A percentile compares a stretch with the other conserved stretches of the same genome.
These are phyloP conservation scores for Drosophila subsilvestris DNA, from an alignment of 2,888 invertebrate genomes.

Conservation along the genomic window DNA sequence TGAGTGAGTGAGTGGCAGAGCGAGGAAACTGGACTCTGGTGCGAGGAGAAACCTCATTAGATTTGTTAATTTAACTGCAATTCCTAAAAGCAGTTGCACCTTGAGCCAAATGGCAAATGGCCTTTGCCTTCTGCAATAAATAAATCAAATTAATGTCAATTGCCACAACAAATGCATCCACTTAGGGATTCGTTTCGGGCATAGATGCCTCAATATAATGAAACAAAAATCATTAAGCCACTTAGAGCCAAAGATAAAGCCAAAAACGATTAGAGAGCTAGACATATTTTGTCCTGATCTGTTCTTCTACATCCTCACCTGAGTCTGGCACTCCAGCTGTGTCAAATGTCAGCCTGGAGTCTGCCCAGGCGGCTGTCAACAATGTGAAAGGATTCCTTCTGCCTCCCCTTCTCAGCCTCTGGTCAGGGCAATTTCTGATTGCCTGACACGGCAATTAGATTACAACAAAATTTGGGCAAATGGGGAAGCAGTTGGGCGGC, in stretches of 20 bases:
- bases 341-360: conserved; percentile 3
- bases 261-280: conserved; percentile 39
- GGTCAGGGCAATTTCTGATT: conserved; percentile 65
- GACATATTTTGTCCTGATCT: conserved; percentile 18
- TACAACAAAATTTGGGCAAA: conserved; percentile 55
- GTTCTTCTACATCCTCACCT: conserved; percentile 13
- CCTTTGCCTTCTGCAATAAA: conserved; percentile 53
- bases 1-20: conserved; percentile 12
- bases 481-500: not conserved
- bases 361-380: conserved; percentile 47
- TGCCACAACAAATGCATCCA: conserved; percentile 27
- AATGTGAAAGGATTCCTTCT: conserved; percentile 45
- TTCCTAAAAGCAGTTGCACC: conserved; percentile 47
- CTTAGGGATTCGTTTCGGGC: conserved; percentile 42
- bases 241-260: conserved; percentile 47
- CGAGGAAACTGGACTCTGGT: not conserved
- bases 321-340: conserved; percentile 29
- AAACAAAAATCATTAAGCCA: conserved; percentile 75
- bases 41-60: conserved; percentile 56
- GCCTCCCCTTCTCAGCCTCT: conserved; percentile 9
- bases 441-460: conserved; percentile 76
- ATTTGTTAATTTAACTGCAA: conserved; percentile 60
- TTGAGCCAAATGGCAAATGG: conserved; percentile 33
- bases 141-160: conserved; percentile 75
- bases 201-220: conserved; percentile 57